A percentile compares a stretch with the other conserved stretches of the same genome.
Evolutionary conservation across 2,113 vertebrate genomes (phyloP).

Genomic region (Nycticryphes semicollaris): DNA sequence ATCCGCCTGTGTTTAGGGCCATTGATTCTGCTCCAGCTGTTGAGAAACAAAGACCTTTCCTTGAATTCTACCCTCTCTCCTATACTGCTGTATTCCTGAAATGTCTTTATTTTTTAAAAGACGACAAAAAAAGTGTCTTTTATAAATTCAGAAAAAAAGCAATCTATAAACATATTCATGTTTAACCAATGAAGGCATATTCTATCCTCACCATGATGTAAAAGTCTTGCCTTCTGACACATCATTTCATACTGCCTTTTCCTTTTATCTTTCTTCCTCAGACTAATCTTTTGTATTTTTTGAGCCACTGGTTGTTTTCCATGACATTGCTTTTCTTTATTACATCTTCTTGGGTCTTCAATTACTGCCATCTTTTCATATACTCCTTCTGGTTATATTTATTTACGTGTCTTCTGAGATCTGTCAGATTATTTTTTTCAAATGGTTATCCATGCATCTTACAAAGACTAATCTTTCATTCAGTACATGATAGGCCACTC

Average conservation of each 20-base stretch:
- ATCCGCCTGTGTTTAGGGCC: background rate
- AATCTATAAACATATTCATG: background rate
- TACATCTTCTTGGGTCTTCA: background rate
- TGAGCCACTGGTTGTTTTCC: background rate
- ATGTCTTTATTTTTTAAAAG: background rate
- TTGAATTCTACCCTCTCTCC: background rate
- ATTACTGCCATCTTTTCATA: background rate
- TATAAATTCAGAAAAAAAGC: background rate
- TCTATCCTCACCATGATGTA: background rate
- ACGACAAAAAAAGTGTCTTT: background rate
- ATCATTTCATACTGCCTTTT: background rate
- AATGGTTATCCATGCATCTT: background rate
- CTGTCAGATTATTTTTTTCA: background rate
- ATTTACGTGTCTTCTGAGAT: background rate
- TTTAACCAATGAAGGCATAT: background rate
- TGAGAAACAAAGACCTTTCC: background rate
- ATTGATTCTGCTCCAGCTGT: background rate
- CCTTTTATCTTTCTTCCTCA: background rate
- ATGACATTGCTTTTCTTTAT: background rate
- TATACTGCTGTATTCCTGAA: background rate
- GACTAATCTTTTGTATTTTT: background rate
- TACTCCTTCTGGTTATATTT: background rate
- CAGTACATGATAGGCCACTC: background rate
- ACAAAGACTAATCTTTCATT: background rate
- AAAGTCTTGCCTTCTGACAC: background rate